phyloP scores from a whole-genome alignment of 2,113 vertebrate genomes.

The Dasyurus viverrinus region DNA sequence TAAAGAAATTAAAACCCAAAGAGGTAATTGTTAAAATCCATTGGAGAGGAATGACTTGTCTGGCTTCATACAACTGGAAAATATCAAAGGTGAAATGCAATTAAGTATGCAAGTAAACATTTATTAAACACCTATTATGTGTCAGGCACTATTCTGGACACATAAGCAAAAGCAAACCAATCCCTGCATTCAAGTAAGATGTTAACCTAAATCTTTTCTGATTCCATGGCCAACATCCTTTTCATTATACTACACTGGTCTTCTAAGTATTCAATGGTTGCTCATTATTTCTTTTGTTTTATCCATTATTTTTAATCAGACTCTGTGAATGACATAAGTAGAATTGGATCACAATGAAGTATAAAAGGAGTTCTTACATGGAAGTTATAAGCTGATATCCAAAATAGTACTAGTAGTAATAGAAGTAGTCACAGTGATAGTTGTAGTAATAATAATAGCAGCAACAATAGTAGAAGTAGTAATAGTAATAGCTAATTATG shows the following conservation, averaged over 20 bases:
- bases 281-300: no score
- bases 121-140: background rate
- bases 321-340: no score
- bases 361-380: background rate
- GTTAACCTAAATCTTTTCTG: no score
- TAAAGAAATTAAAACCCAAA: background rate
- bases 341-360: background rate
- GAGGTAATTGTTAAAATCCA: background rate
- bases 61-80: background rate
- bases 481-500: background rate
- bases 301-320: no score
- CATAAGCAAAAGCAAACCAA: no score
- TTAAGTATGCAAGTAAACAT: background rate
- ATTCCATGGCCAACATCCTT: no score
- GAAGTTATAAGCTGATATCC: background rate
- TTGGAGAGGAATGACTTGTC: background rate
- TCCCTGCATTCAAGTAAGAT: no score
- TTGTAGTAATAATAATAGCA: no score
- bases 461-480: no score
- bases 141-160: background rate
- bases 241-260: no score
- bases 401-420: background rate
- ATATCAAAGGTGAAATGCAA: background rate
- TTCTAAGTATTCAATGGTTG: no score
- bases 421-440: no score